These are phyloP conservation scores for Chaetophractus vellerosus DNA, from an alignment of 2,797 vertebrate species.

Conservation along the genomic window DNA sequence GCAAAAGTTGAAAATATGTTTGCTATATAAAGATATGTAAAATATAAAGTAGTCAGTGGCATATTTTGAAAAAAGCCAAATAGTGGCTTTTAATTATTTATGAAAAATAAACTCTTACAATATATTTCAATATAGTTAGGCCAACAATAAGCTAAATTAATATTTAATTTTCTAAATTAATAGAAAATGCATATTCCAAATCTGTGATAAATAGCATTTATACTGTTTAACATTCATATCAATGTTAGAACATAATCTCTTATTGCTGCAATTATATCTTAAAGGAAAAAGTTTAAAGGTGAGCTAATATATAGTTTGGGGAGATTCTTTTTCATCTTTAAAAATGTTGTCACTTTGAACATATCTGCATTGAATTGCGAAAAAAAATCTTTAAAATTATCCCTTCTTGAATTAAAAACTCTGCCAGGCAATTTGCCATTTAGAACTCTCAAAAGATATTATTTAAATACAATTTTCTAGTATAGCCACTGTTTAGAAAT, in stretches of 20 bases:
- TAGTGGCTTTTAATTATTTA: not conserved
- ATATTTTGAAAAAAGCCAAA: not conserved
- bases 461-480: slow-evolving; percentile 60
- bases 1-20: not conserved
- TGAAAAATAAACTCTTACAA: slow-evolving; percentile 1
- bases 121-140: not conserved
- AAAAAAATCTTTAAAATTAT: slow-evolving; percentile 26
- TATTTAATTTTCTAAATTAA: slow-evolving; percentile 4
- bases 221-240: slow-evolving; percentile 30
- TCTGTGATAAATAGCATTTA: not conserved
- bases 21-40: not conserved
- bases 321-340: not conserved
- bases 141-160: not conserved
- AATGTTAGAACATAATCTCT: not conserved
- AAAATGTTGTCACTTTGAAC: slow-evolving; percentile 57
- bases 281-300: slow-evolving; percentile 35
- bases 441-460: slow-evolving; percentile 59
- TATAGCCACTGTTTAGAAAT: slow-evolving; percentile 44
- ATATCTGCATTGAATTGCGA: not conserved
- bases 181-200: not conserved
- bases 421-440: slow-evolving; percentile 23
- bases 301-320: not conserved
- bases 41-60: not conserved
- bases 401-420: slow-evolving; percentile 18
- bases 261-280: not conserved